phyloP scores from a whole-genome alignment of 2,113 vertebrate genomes.

The Macquaria australasica region DNA sequence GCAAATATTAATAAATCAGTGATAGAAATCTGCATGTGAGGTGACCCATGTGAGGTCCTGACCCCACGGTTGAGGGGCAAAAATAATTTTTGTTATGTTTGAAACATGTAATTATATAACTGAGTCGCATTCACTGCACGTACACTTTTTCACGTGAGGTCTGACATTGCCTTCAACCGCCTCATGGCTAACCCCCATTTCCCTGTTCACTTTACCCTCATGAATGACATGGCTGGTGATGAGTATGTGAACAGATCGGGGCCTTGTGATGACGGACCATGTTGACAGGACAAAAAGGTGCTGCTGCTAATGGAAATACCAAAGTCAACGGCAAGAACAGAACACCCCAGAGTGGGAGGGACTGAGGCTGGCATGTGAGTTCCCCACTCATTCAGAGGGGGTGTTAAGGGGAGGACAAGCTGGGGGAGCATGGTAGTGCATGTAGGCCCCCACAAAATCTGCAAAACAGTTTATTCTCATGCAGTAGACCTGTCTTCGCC shows the following conservation, averaged over 20 bases:
- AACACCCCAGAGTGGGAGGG: neutral
- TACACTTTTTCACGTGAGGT: neutral
- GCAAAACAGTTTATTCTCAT: neutral
- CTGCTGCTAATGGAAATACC: slow-evolving; percentile 57
- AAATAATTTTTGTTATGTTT: neutral
- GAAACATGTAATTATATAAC: neutral
- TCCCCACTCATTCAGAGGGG: neutral
- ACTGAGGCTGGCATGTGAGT: slow-evolving; percentile 9
- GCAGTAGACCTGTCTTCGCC: neutral
- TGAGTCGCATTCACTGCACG: neutral
- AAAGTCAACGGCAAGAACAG: slow-evolving; percentile 9
- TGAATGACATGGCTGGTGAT: slow-evolving; percentile 8
- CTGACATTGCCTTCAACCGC: neutral
- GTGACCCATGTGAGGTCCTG: neutral
- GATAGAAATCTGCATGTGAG: neutral
- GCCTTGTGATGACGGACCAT: slow-evolving; percentile 21
- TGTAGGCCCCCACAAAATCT: neutral
- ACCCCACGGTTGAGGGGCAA: neutral
- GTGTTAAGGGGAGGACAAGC: neutral
- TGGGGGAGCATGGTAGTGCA: no score
- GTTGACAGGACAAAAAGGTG: slow-evolving; percentile 55
- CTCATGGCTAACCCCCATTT: neutral
- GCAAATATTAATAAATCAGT: no score
- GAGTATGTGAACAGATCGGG: slow-evolving; percentile 11
- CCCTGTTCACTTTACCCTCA: neutral